These are phyloP conservation scores for Isaurus tuberculatus DNA, from an alignment of 92 coral and sea anemone genomes.

Conservation along the genomic window DNA sequence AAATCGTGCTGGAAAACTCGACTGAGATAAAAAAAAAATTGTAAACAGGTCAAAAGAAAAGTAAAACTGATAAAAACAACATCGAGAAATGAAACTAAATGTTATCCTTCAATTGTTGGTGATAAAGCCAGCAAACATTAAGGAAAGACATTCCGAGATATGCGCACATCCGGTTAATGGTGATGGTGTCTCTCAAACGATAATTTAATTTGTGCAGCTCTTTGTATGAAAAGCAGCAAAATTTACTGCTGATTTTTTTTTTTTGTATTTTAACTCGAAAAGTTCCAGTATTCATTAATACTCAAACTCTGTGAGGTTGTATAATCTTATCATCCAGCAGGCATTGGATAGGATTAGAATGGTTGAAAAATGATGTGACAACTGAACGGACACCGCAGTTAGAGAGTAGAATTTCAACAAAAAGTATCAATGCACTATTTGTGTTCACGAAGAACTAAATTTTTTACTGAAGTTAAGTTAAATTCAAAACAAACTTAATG, in stretches of 20 bases:
- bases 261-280: background rate
- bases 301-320: background rate
- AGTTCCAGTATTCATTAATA: background rate
- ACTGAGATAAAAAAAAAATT: background rate
- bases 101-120: conserved; percentile 28
- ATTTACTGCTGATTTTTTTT: background rate
- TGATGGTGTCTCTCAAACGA: conserved; percentile 29
- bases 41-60: background rate
- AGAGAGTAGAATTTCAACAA: conserved; percentile 28
- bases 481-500: conserved; percentile 12
- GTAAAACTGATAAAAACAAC: background rate
- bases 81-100: conserved; percentile 1
- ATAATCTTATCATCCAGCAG: conserved; percentile 7
- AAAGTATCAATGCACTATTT: background rate
- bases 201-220: conserved; percentile 45
- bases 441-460: background rate
- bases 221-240: conserved; percentile 20
- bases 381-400: conserved; percentile 30
- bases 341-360: conserved; percentile 36
- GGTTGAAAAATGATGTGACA: conserved; percentile 43
- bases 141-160: conserved; percentile 39
- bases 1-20: background rate
- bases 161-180: conserved; percentile 40
- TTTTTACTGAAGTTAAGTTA: background rate
- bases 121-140: conserved; percentile 34